phyloP scores from a whole-genome alignment of 2,888 invertebrate species.

The Oscheius myriophilus region DNA sequence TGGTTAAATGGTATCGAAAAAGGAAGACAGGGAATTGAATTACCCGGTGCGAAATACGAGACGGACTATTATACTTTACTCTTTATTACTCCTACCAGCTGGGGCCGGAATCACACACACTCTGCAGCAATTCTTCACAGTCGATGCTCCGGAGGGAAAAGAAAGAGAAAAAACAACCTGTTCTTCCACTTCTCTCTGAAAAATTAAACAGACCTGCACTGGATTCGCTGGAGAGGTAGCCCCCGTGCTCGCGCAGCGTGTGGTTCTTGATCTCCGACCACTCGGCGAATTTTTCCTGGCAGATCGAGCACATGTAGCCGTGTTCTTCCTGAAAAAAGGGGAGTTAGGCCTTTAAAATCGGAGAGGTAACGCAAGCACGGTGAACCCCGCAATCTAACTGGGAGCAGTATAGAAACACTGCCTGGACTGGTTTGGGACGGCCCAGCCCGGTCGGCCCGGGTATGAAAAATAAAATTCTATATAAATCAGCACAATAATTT shows the following conservation, averaged over 20 bases:
- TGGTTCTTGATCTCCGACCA: conserved; percentile 70
- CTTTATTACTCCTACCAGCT: conserved; percentile 15
- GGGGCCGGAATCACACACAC: not conserved
- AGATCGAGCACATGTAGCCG: conserved; percentile 70
- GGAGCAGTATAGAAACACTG: no score
- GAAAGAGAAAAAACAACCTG: not conserved
- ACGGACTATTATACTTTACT: conserved; percentile 3
- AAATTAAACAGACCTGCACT: conserved; percentile 58
- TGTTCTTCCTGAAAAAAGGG: conserved; percentile 61
- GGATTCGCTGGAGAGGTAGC: conserved; percentile 67
- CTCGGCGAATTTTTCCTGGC: conserved; percentile 61
- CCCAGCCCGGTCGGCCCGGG: no score
- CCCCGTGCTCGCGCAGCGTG: conserved; percentile 67
- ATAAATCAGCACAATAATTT: no score
- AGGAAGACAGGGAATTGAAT: conserved; percentile 9
- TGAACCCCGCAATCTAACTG: no score
- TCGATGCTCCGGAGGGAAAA: not conserved
- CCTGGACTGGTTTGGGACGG: no score
- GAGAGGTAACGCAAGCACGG: no score
- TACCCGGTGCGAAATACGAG: conserved; percentile 9
- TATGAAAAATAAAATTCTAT: no score
- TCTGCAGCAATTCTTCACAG: not conserved
- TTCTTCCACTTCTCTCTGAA: not conserved
- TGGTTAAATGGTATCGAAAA: not conserved
- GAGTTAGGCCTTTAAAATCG: conserved; percentile 2